phyloP scores from a whole-genome alignment of 2,797 vertebrate genomes.

The Natrix natrix region DNA sequence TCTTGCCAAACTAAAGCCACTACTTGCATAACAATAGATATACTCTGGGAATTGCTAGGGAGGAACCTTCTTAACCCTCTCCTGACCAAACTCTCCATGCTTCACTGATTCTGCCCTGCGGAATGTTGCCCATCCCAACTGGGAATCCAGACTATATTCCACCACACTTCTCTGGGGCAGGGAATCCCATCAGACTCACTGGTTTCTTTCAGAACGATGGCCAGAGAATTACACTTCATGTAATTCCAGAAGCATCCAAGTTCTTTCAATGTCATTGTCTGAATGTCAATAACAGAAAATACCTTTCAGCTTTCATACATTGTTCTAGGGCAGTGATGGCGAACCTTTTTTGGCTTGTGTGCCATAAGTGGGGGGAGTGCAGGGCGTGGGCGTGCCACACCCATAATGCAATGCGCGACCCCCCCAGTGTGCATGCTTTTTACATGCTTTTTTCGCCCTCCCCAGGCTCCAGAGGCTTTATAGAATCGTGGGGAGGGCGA shows the following conservation, averaged over 20 bases:
- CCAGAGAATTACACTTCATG: background rate
- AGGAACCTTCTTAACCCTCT: background rate
- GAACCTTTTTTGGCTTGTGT: no score
- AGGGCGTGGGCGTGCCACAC: no score
- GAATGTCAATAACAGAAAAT: background rate
- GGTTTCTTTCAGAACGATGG: background rate
- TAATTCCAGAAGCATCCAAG: background rate
- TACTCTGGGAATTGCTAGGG: background rate
- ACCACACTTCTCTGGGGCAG: background rate
- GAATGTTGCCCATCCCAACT: background rate
- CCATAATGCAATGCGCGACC: no score
- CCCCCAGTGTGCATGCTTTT: no score
- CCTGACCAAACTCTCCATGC: background rate
- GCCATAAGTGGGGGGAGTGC: no score
- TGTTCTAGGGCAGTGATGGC: background rate
- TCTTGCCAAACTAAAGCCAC: background rate
- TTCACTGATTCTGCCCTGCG: background rate
- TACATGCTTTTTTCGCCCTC: no score
- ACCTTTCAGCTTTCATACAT: background rate
- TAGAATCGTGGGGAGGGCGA: no score
- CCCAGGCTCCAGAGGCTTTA: no score
- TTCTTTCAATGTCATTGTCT: background rate
- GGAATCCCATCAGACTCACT: background rate
- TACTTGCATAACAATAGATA: background rate
- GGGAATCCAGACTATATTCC: background rate